Evolutionary conservation across 2,888 invertebrate genomes (phyloP), one percentile per base, ranked within the genome.

Genomic region (Thumatha senex): DNA sequence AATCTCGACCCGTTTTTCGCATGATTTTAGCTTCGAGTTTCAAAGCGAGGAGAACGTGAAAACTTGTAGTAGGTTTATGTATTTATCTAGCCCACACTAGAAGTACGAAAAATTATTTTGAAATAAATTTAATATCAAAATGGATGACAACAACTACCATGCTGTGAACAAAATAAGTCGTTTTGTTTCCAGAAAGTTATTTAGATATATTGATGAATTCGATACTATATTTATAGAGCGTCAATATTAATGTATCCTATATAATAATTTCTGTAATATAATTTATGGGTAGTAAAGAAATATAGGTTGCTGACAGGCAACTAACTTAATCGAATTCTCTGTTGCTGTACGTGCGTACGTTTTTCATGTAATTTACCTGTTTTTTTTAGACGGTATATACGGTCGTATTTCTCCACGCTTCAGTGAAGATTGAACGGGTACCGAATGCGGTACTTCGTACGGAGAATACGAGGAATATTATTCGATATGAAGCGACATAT

Each of bases 261-360:
- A 70, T 73, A 69, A 74, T 76, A 75, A 74, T 76, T 72, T 68
- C 66, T 68, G 58, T 64, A 70, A 74, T 74, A 77, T 80, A 76
- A 80, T 80, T 79, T 82, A 78, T 79, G 63, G 72, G 61, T 54
- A 72, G 67, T 72, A 76, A 77, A 75, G 68, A 71, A 72, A 75
- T 70, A 73, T 78, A 77, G 77, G 76, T 78, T 81, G 84, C 85
- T 83, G 84, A 83, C 76, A 76, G 62, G 73, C 74, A 67, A 72
- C 72, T 74, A 72, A 82, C 73, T 72, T 82, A 86, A 86, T 86
- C 82, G 81, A 86, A 84, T 84, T 81, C 86, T 87, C 83, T 82
- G 84, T 80, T 74, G 70, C 74, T 74, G 72, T 31, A 11, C 84
- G 85, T 85, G 69, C 70, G 76, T 70, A 75, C 70, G 67, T 47